Evolutionary conservation across 2,797 vertebrate species (phyloP), one percentile per base, ranked within the genome.

Genomic region (Enoplosus armatus): DNA sequence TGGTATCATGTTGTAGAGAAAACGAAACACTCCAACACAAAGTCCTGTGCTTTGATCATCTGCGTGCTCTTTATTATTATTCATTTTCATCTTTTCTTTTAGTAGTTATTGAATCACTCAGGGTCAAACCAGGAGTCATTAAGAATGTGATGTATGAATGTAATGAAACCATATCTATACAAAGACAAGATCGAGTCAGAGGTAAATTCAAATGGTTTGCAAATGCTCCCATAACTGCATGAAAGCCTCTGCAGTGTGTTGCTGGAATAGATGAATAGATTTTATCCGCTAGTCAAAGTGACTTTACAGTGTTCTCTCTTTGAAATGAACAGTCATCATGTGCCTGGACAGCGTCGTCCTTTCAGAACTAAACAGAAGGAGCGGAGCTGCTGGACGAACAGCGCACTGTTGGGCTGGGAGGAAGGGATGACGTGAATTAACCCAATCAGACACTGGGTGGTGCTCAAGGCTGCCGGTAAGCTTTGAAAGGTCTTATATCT

Each of bases 261-360:
- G 35, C 29, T 27, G 33, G 16, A 26, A 10, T 51, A 15, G 39
- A 63, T 9, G 29, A 15, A 5, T 4, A n/a, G n/a, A 4, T 70
- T 58, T 69, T 33, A 67, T 63, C 35, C 24, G 26, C 18, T 10
- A 1, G n/a, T 35, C 39, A 33, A 24, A 48, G 63, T 31, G 60
- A 20, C 59, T 68, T 63, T 48, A 26, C 39, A 58, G 54, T 37
- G 11, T 43, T 64, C 29, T 63, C 24, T 67, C 27, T 37, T 27
- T 8, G 59, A 63, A 37, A 37, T 37, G 9, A 37, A 10, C 0
- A 35, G 7, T 37, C 54, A 47, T 47, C 39, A 18, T 37, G 10
- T 37, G 8, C 31, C 26, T 8, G 35, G 22, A 53, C 37, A 15
- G 6, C 31, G 15, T 71, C 71, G 58, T 77, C 24, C 22, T 45